Evolutionary conservation across 2,113 vertebrate species (phyloP).

Genomic region (Hydrolagus affinis): DNA sequence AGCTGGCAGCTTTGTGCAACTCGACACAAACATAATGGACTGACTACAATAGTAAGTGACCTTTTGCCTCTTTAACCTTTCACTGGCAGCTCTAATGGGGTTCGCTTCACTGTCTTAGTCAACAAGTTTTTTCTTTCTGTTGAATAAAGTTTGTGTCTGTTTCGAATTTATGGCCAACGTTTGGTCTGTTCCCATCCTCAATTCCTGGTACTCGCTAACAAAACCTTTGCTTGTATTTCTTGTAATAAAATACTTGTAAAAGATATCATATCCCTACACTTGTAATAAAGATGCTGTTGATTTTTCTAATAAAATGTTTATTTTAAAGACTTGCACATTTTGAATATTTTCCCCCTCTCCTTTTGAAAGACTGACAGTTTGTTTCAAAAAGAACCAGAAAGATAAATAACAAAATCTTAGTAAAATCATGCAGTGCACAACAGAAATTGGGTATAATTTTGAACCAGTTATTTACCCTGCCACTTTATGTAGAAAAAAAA

Average conservation of each 20-base stretch:
- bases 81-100: constrained; percentile 31
- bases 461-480: background rate
- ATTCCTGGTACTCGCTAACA: constrained; percentile 27
- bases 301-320: constrained; percentile 50
- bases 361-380: constrained; percentile 2
- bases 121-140: constrained; percentile 41
- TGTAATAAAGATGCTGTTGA: constrained; percentile 46
- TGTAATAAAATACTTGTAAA: constrained; percentile 47
- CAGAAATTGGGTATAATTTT: background rate
- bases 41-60: background rate
- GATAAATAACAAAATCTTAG: background rate
- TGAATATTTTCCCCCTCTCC: background rate
- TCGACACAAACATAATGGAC: background rate
- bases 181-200: constrained; percentile 39
- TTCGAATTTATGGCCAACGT: constrained; percentile 43
- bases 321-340: constrained; percentile 35
- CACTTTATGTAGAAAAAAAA: background rate
- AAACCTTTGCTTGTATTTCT: constrained; percentile 38
- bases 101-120: constrained; percentile 42
- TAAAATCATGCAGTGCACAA: background rate
- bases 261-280: constrained; percentile 44
- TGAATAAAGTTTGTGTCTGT: constrained; percentile 38
- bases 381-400: background rate
- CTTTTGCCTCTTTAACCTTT: background rate
- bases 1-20: background rate